Evolutionary conservation across 2,113 vertebrate species (phyloP).

Genomic region (Silurus asotus): DNA sequence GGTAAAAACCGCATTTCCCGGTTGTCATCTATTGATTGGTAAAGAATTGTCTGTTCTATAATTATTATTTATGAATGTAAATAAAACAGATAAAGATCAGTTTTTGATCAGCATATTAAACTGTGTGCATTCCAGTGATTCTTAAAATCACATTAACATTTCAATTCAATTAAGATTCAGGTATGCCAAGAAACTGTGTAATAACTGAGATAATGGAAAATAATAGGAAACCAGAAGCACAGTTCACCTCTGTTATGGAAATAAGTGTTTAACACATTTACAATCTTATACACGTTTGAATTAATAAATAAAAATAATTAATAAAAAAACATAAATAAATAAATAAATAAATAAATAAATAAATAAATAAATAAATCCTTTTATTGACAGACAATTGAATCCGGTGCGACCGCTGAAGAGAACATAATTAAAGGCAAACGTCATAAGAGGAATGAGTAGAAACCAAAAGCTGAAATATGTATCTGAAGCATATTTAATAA

Average conservation of each 20-base stretch:
- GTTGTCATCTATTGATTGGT: background rate
- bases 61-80: background rate
- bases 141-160: background rate
- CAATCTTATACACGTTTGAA: no score
- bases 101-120: background rate
- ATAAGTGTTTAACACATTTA: background rate
- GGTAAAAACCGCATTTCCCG: background rate
- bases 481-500: slow-evolving; percentile 88
- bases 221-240: background rate
- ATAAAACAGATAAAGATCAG: background rate
- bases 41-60: background rate
- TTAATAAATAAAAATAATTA: no score
- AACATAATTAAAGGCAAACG: slow-evolving; percentile 86
- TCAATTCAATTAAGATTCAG: background rate
- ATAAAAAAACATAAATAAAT: no score
- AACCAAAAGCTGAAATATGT: slow-evolving; percentile 87
- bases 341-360: background rate
- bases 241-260: background rate
- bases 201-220: background rate
- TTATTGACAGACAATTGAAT: slow-evolving; percentile 79
- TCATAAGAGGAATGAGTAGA: slow-evolving; percentile 75
- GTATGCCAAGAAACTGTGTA: background rate
- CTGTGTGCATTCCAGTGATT: background rate
- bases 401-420: slow-evolving; percentile 77
- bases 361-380: background rate